Conservation (phyloP, 1,140 invertebrate species). For the Anastatus disparis region DNA sequence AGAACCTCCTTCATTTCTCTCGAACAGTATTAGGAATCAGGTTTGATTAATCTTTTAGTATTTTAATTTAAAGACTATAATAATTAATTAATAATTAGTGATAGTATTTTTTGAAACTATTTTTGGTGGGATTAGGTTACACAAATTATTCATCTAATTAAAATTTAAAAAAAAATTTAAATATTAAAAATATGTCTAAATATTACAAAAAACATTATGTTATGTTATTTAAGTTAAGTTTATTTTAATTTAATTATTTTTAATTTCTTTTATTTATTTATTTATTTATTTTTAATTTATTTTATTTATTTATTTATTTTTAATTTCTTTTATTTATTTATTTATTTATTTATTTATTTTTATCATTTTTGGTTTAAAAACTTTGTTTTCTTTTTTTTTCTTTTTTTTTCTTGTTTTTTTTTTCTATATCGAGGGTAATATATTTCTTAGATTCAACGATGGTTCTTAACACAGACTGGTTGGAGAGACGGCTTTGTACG, state of each 20-base stretch:
- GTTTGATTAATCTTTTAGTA: slow-evolving; percentile 31
- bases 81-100: neutral
- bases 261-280: too few species aligned
- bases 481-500: slow-evolving; percentile 33
- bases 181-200: too few species aligned
- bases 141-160: too few species aligned
- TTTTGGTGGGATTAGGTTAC: too few species aligned
- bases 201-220: too few species aligned
- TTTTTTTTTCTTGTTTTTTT: neutral
- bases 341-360: slow-evolving; percentile 7
- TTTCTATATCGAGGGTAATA: slow-evolving; percentile 3
- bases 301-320: neutral
- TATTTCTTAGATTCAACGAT: slow-evolving; percentile 44
- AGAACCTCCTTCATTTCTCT: slow-evolving; percentile 7
- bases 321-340: neutral
- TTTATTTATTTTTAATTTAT: neutral
- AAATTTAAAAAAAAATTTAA: too few species aligned
- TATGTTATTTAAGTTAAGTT: neutral
- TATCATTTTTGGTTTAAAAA: too few species aligned
- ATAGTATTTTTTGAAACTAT: too few species aligned
- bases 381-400: neutral
- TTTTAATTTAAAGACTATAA: neutral
- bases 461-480: slow-evolving; percentile 43
- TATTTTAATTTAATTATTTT: neutral
- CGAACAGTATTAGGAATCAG: slow-evolving; percentile 38